Conservation (phyloP, 2,113 vertebrate species). For the Zosterops pallidus region DNA sequence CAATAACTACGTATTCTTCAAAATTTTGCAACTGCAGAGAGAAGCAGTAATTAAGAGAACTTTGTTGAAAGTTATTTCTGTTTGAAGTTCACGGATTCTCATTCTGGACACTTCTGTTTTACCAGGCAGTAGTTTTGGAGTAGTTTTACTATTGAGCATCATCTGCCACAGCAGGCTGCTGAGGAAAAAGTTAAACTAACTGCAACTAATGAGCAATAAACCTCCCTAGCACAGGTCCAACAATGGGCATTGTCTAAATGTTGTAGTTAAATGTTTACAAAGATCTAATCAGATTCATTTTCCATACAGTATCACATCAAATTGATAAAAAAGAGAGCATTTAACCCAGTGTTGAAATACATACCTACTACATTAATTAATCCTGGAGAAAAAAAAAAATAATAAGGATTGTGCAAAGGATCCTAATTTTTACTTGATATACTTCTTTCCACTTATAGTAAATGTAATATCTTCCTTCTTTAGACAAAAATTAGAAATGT, state of each 20-base stretch:
- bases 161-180: neutral
- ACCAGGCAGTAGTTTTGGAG: neutral
- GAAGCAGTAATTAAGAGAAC: neutral
- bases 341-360: neutral
- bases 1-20: neutral
- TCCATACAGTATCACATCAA: neutral
- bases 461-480: neutral
- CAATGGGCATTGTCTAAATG: neutral
- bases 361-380: neutral
- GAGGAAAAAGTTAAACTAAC: neutral
- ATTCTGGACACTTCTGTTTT: neutral
- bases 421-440: neutral
- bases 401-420: neutral
- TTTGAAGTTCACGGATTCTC: constrained; percentile 8
- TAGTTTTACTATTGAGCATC: constrained; percentile 1
- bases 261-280: neutral
- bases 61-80: neutral
- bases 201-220: constrained; percentile 13
- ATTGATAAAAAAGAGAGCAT: neutral
- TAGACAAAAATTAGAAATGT: neutral
- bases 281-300: neutral
- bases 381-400: neutral
- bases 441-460: neutral
- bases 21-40: neutral
- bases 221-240: neutral